Evolutionary conservation across 2,113 vertebrate species (phyloP).

Genomic region (Erythrocercus mccallii): DNA sequence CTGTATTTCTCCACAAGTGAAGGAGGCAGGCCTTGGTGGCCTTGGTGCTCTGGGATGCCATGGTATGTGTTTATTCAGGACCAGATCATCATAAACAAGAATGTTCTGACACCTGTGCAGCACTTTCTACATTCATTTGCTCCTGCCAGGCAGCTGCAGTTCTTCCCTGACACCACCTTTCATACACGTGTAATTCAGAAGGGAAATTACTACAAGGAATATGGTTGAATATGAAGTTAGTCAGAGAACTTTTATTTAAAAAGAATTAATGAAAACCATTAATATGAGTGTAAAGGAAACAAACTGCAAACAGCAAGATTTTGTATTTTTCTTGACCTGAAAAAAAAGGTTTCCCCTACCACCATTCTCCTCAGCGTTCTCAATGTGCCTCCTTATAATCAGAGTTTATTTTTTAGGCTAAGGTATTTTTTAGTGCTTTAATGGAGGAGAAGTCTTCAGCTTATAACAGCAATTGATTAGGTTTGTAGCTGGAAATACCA

Average conservation of each 20-base stretch:
- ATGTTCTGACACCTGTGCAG: neutral
- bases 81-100: neutral
- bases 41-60: neutral
- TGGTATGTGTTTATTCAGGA: neutral
- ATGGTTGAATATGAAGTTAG: neutral
- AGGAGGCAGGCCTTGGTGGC: neutral
- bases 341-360: neutral
- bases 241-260: neutral
- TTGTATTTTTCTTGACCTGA: neutral
- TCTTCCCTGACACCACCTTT: neutral
- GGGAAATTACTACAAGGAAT: neutral
- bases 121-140: rapidly evolving
- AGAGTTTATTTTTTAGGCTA: neutral
- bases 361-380: neutral
- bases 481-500: neutral
- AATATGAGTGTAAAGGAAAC: neutral
- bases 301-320: neutral
- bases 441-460: neutral
- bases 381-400: neutral
- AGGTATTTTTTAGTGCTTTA: neutral
- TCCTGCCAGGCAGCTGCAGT: neutral
- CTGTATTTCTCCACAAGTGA: neutral
- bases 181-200: neutral
- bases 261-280: neutral
- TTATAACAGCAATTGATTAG: neutral